phyloP scores from a whole-genome alignment of 2,888 invertebrate species.

The Drosophila gaucha region DNA sequence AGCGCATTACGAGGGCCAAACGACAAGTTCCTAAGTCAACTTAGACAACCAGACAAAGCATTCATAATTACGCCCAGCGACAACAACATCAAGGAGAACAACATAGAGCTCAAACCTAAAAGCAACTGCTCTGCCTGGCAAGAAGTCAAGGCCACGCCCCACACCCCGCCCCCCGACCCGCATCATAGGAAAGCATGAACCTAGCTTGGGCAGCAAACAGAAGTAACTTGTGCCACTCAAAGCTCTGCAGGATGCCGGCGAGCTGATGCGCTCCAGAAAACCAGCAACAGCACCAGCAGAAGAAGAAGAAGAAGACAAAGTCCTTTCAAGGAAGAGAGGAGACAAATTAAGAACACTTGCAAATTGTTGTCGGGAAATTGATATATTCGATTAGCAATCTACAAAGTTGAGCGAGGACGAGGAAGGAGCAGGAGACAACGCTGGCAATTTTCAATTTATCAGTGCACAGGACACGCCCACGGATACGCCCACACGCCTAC shows the following conservation, averaged over 20 bases:
- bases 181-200: slow-evolving; percentile 42
- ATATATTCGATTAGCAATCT: slow-evolving; percentile 75
- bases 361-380: slow-evolving; percentile 68
- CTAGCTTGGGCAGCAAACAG: slow-evolving; percentile 30
- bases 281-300: slow-evolving; percentile 6
- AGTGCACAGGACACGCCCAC: slow-evolving; percentile 29
- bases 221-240: slow-evolving; percentile 49
- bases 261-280: slow-evolving; percentile 63
- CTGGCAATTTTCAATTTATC: slow-evolving; percentile 57
- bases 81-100: slow-evolving; percentile 16
- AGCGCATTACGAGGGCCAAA: slow-evolving; percentile 74
- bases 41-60: slow-evolving; percentile 33
- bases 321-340: slow-evolving; percentile 7
- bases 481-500: slow-evolving; percentile 1
- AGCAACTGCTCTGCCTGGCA: slow-evolving; percentile 10
- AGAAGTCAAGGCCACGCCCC: slow-evolving; percentile 59
- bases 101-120: slow-evolving; percentile 1
- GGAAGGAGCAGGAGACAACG: slow-evolving; percentile 10
- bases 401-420: slow-evolving; percentile 19
- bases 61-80: slow-evolving; percentile 58
- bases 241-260: slow-evolving; percentile 54
- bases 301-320: slow-evolving; percentile 3
- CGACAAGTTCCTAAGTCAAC: slow-evolving; percentile 71
- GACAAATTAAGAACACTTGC: slow-evolving; percentile 61
- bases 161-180: not conserved